Evolutionary conservation across 35 echinoderm and acorn worm genomes (phyloP).

Genomic region (Stichopus chloronotus): DNA sequence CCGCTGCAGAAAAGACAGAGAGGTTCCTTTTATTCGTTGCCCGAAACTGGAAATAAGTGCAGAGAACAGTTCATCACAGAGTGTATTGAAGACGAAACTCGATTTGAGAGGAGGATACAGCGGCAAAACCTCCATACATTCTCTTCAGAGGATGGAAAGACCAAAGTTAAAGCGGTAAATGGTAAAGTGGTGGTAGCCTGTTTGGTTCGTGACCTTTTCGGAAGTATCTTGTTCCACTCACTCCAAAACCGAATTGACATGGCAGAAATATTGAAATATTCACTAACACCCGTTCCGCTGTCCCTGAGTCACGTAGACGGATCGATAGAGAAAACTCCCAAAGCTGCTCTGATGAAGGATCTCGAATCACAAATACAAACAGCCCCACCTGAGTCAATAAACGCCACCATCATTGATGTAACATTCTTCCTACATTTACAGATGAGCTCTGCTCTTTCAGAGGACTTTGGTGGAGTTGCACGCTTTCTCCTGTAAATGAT

Average conservation of each 20-base stretch:
- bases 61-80: background rate
- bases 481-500: slow-evolving; percentile 17
- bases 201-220: slow-evolving; percentile 39
- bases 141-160: slow-evolving; percentile 8
- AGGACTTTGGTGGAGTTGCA: background rate
- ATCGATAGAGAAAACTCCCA: slow-evolving; percentile 11
- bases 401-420: slow-evolving; percentile 15
- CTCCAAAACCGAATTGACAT: slow-evolving; percentile 6
- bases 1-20: slow-evolving; percentile 6
- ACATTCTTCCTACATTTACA: slow-evolving; percentile 38
- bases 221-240: slow-evolving; percentile 25
- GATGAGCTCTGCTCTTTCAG: slow-evolving; percentile 1
- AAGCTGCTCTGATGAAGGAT: slow-evolving; percentile 35
- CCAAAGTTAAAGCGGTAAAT: background rate
- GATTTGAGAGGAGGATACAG: slow-evolving; percentile 35
- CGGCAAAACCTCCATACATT: slow-evolving; percentile 30
- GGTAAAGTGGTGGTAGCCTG: slow-evolving; percentile 53
- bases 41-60: background rate
- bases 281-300: slow-evolving; percentile 37
- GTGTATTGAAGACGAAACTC: slow-evolving; percentile 3
- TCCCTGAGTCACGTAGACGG: slow-evolving; percentile 24
- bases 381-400: slow-evolving; percentile 13
- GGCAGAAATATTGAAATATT: slow-evolving; percentile 35
- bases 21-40: slow-evolving; percentile 13
- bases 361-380: background rate